phyloP scores from a whole-genome alignment of 2,888 invertebrate genomes.

The Enoplolaimus lenunculus region DNA sequence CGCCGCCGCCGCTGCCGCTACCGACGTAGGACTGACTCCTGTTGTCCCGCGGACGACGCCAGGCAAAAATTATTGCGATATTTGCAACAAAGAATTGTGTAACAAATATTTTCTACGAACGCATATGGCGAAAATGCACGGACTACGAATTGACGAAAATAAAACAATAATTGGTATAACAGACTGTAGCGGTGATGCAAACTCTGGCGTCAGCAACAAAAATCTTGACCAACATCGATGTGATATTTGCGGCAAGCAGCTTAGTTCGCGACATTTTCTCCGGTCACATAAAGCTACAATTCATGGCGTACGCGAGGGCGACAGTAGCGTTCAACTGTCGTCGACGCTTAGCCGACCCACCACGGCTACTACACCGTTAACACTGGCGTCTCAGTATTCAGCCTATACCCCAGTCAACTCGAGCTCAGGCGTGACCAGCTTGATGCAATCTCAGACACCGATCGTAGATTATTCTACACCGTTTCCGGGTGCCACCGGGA shows the following conservation, averaged over 20 bases:
- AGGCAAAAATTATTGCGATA: slow-evolving; percentile 39
- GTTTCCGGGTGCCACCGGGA: too few species aligned
- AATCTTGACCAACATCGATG: slow-evolving; percentile 50
- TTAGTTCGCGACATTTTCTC: slow-evolving; percentile 92
- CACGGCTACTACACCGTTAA: too few species aligned
- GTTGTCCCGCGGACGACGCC: slow-evolving; percentile 26
- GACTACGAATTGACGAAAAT: slow-evolving; percentile 43
- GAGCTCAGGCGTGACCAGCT: too few species aligned
- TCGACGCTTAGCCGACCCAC: too few species aligned
- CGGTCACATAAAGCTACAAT: slow-evolving; percentile 94
- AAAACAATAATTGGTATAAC: slow-evolving; percentile 39
- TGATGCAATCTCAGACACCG: too few species aligned
- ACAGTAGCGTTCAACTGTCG: slow-evolving; percentile 12
- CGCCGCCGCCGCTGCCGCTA: slow-evolving; percentile 17
- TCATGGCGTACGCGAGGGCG: slow-evolving; percentile 70
- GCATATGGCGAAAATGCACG: slow-evolving; percentile 91
- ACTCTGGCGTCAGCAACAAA: slow-evolving; percentile 25
- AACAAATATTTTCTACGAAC: slow-evolving; percentile 99
- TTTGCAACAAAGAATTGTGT: slow-evolving; percentile 54
- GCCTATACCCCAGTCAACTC: too few species aligned
- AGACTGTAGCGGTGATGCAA: slow-evolving; percentile 39
- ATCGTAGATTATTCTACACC: too few species aligned
- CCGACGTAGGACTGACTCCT: slow-evolving; percentile 4
- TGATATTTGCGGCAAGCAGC: slow-evolving; percentile 91
- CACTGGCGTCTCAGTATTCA: too few species aligned